phyloP scores from a whole-genome alignment of 2,888 invertebrate species.

The Noctua janthe region DNA sequence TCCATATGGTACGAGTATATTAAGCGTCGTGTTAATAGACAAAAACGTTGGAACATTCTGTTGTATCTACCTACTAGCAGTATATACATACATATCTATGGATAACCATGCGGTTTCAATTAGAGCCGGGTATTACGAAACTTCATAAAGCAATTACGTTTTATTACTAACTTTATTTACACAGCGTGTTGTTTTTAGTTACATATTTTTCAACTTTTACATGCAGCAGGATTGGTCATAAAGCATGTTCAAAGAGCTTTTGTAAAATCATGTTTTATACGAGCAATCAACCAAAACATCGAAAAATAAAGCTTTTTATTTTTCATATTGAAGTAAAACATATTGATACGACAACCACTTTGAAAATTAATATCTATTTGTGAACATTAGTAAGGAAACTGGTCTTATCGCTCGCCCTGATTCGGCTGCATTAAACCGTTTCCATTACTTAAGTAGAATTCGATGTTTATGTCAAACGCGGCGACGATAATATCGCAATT shows the following conservation, averaged over 20 bases:
- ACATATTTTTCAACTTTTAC: neutral
- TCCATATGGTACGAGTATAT: slow-evolving; percentile 76
- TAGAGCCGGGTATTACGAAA: slow-evolving; percentile 68
- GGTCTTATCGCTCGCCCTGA: slow-evolving; percentile 82
- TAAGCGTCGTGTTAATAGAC: slow-evolving; percentile 73
- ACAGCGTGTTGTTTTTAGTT: slow-evolving; percentile 53
- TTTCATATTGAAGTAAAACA: slow-evolving; percentile 29
- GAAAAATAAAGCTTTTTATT: slow-evolving; percentile 22
- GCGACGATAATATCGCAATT: slow-evolving; percentile 87
- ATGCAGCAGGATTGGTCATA: slow-evolving; percentile 3
- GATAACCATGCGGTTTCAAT: slow-evolving; percentile 80
- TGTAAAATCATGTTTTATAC: slow-evolving; percentile 15
- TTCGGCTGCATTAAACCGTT: slow-evolving; percentile 86
- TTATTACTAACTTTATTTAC: slow-evolving; percentile 56
- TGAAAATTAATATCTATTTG: slow-evolving; percentile 72
- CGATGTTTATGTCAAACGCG: slow-evolving; percentile 89
- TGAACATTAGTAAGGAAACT: slow-evolving; percentile 74
- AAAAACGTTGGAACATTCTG: slow-evolving; percentile 71
- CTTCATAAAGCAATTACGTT: slow-evolving; percentile 64
- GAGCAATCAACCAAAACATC: slow-evolving; percentile 18
- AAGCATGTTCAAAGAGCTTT: slow-evolving; percentile 13
- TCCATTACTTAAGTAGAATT: slow-evolving; percentile 90
- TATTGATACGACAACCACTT: slow-evolving; percentile 57
- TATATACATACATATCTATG: slow-evolving; percentile 25
- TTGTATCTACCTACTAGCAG: slow-evolving; percentile 53